These are phyloP conservation scores for Acanthaster planci DNA, from an alignment of 35 echinoderm and acorn worm genomes.

Conservation along the genomic window DNA sequence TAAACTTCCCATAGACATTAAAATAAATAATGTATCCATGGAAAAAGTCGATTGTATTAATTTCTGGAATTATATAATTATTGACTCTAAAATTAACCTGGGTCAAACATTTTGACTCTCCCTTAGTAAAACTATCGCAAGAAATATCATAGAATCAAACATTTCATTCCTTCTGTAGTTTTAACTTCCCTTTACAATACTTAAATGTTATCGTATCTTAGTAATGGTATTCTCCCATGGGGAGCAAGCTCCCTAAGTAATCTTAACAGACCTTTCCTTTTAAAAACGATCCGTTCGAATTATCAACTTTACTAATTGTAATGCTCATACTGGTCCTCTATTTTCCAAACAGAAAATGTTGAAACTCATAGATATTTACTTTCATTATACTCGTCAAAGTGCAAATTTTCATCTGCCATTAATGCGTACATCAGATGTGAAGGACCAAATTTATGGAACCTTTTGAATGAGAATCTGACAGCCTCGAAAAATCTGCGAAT, in stretches of 20 bases:
- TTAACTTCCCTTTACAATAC: too few species aligned
- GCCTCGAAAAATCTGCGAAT: too few species aligned
- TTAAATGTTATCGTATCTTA: neutral
- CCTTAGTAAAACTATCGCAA: neutral
- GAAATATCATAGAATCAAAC: neutral
- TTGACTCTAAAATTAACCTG: neutral
- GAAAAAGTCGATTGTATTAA: neutral
- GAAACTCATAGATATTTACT: too few species aligned
- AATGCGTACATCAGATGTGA: too few species aligned
- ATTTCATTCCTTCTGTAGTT: neutral
- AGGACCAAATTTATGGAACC: too few species aligned
- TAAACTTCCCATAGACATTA: neutral
- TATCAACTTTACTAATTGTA: neutral
- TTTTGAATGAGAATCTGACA: too few species aligned
- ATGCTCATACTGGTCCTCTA: neutral
- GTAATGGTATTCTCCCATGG: neutral
- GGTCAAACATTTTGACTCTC: neutral
- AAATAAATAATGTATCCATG: neutral
- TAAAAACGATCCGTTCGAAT: neutral
- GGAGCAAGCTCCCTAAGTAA: too few species aligned
- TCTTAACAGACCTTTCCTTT: neutral
- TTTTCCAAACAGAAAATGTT: neutral
- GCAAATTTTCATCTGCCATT: too few species aligned
- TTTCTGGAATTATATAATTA: neutral
- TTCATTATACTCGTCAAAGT: too few species aligned